These are phyloP conservation scores for Mesocentrotus franciscanus DNA, from an alignment of 53 echinoderm and acorn worm species.

Conservation along the genomic window DNA sequence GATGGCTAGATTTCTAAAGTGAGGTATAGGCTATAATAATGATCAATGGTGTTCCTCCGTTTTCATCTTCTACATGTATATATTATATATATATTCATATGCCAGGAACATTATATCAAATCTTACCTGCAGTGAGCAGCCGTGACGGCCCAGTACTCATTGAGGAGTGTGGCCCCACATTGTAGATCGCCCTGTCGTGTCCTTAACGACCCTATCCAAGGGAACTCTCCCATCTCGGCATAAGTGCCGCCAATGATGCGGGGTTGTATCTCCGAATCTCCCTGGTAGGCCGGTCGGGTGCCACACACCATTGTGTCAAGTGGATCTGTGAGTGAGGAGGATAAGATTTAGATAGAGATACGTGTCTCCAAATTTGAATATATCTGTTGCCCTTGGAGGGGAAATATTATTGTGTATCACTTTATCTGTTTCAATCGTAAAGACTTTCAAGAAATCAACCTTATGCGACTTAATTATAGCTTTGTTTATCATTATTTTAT, in stretches of 20 bases:
- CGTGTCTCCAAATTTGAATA: not conserved
- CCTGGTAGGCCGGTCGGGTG: conserved; percentile 63
- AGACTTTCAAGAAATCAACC: not conserved
- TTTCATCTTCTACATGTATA: not conserved
- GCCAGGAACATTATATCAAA: not conserved
- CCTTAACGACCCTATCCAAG: conserved; percentile 82
- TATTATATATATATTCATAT: not conserved
- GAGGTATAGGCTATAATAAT: too few relatives aligned
- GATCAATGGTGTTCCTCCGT: too few relatives aligned
- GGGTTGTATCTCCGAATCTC: not conserved
- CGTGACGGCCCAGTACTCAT: conserved; percentile 79
- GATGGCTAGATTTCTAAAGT: too few relatives aligned
- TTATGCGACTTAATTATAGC: too few relatives aligned
- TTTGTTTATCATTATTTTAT: too few relatives aligned
- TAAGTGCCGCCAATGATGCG: conserved; percentile 81
- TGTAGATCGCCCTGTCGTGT: conserved; percentile 48
- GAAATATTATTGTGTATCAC: too few relatives aligned
- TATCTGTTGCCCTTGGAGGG: too few relatives aligned
- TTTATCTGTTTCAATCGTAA: not conserved
- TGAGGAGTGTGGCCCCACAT: conserved; percentile 80
- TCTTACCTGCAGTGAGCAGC: conserved; percentile 92
- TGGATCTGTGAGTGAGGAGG: conserved; percentile 58
- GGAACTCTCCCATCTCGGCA: conserved; percentile 74
- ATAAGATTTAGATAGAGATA: not conserved
- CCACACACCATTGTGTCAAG: conserved; percentile 85